Evolutionary conservation across 2,888 invertebrate species (phyloP), one percentile per base, ranked within the genome.

Genomic region (Mesorhabditis spiculigera): DNA sequence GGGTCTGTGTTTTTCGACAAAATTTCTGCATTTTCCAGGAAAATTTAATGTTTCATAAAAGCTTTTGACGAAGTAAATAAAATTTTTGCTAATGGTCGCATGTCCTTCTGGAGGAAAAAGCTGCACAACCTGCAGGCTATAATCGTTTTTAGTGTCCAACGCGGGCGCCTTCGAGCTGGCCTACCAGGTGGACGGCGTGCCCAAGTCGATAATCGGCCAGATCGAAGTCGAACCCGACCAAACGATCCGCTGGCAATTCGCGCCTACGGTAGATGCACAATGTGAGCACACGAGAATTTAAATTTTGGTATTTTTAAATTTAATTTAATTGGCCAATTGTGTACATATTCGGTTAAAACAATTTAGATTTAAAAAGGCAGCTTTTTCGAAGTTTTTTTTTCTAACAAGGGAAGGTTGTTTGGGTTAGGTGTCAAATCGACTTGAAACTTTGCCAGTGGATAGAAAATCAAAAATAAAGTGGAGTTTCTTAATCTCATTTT

Each of bases 141-240:
- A 50, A 50, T 50, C 8, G n/a, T 50, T 50, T 13, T 13, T 50
- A 50, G 58, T 50, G 58, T 13, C 10, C 58, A 50, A 50, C n/a
- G 58, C 8, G 8, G 58, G 58, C n/a, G 8, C 58, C 10, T 50
- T 50, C 58, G 58, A 50, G 58, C n/a, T 50, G 58, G 8, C 58
- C 10, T 50, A 50, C n/a, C 58, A 13, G 58, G 58, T 10, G 10
- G 58, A 50, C 58, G 58, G 58, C 10, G 58, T 10, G 8, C 58
- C 58, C 10, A 50, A 50, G n/a, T 50, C 58, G 58, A 50, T 50
- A 50, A 50, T 50, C 58, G 58, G 58, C 10, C 58, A n/a, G n/a
- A n/a, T 50, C 10, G n/a, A 50, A 13, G 58, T 50, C 10, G n/a
- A 50, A 13, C 58, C 10, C 8, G 58, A 50, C n/a, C 10, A 50